Base-by-base conservation (phyloP, 2,113 vertebrate species). In the Seriola dumerili region DNA sequence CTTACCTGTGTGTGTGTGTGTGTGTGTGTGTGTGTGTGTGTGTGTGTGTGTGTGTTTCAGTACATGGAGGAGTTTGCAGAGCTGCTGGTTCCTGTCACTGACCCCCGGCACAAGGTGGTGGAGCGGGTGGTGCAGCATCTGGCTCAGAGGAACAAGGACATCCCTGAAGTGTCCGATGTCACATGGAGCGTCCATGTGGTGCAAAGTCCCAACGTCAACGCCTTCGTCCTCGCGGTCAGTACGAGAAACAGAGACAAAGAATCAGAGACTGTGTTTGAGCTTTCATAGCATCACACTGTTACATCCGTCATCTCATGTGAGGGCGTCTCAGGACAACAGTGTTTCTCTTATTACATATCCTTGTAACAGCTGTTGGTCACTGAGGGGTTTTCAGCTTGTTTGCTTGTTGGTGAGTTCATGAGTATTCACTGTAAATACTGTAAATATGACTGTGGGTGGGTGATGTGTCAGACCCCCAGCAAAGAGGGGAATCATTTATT, bases 221-320 rank as follows among this genome's bases (percentile, higher is more conserved):
- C 98, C 52, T 99, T 97, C 88, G 97, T 97, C 61, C 93, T 99
- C 19, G 97, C 97, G 17, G 98, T 99, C 86, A 96, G 97, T 91
- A 8, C 21, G 19, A 76, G 40, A 46, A 50, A 42, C 8, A 8
- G 40, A 59, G 12, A 57, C n/a, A 21, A 6, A 55, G 23, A 55
- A 32, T 12, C 9, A 62, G 25, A 66, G 16, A 9, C 12, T 62
- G 38, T 29, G 46, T 16, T 21, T 62, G 40, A n/a, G 44, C 13
- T 21, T 25, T 25, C 34, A 19, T 2, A 8, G 8, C 13, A 6
- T 52, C 16, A 25, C 29, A 1, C 25, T 17, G 23, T 1, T 38
- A 12, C 62, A 36, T 29, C 29, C 0, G 34, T 25, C 32, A 38
- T 23, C 8, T 72, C 16, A 38, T 48, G 65, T 48, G 25, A 55